Evolutionary conservation across 2,888 invertebrate species (phyloP), one percentile per base, ranked within the genome.

Genomic region (Campopleginae sp.): DNA sequence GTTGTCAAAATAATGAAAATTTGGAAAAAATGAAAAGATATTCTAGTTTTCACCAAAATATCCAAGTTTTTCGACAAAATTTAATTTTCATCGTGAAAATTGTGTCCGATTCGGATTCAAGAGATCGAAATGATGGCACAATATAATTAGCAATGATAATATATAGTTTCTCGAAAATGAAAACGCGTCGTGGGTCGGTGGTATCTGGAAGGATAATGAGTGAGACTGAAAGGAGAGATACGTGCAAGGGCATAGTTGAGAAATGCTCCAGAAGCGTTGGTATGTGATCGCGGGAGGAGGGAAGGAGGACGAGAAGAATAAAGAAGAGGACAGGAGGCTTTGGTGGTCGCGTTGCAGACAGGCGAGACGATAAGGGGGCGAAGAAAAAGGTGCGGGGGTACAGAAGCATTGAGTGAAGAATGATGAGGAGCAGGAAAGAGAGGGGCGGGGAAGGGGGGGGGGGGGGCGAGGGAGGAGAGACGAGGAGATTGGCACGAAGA

Each of bases 331-430:
- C 58, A 78, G 66, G 87, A 89, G 83, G 89, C 86, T 87, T 88
- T 87, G 86, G 85, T 81, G 87, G 86, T 86, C 87, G 87, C 87
- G 87, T 86, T 84, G 89, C 87, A 85, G 86, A 80, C 87, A 89
- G 86, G 88, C 88, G 86, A 86, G 84, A 84, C 79, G 71, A 83
- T 79, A 79, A 82, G 86, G 85, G 85, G 81, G 70, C 70, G 51
- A 70, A 68, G 68, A 66, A 75, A 61, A 42, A 27, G 54, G 77
- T 33, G 58, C 68, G 68, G 58, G 58, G 78, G 68, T 70, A 78
- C 68, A 78, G 68, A 44, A 75, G 79, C 75, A 84, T 80, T 65
- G 68, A 31, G 63, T 77, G 70, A 77, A 83, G 61, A 68, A 68
- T 78, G 68, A 46, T 58, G 78, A 70, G 68, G 68, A 68, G 70